phyloP scores from a whole-genome alignment of 1,140 invertebrate genomes.

The Druon quercuslanigerum region DNA sequence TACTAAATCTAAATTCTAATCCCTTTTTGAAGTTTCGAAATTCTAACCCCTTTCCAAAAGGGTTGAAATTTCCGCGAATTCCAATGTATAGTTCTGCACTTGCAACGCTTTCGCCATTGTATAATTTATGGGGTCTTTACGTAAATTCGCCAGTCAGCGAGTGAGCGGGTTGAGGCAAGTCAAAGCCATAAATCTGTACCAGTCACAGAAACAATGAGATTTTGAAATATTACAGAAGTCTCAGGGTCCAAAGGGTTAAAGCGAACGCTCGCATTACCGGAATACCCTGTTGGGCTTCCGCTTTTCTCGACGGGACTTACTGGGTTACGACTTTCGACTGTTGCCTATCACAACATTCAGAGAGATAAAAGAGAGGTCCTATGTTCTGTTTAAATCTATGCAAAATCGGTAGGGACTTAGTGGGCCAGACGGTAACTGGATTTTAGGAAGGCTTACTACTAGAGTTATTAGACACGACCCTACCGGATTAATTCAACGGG shows the following conservation, averaged over 20 bases:
- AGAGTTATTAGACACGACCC: not conserved
- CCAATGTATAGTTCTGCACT: constrained; percentile 24
- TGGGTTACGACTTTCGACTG: constrained; percentile 31
- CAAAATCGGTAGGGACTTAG: constrained; percentile 42
- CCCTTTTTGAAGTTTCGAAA: not conserved
- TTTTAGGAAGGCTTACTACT: constrained; percentile 39
- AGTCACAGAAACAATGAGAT: constrained; percentile 46
- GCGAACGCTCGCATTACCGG: constrained; percentile 4
- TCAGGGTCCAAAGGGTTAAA: constrained; percentile 39
- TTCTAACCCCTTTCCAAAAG: not conserved
- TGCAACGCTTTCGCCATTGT: not conserved
- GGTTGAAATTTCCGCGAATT: constrained; percentile 47
- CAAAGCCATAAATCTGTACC: constrained; percentile 51
- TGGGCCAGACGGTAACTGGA: constrained; percentile 50
- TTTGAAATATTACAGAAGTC: constrained; percentile 52
- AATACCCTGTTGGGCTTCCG: constrained; percentile 23
- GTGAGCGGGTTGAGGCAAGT: constrained; percentile 35
- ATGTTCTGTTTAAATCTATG: constrained; percentile 16
- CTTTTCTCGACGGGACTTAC: constrained; percentile 32
- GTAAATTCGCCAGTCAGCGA: constrained; percentile 52
- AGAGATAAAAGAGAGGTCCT: constrained; percentile 37
- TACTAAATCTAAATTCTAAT: not conserved
- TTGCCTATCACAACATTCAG: constrained; percentile 24
- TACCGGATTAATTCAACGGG: constrained; percentile 24
- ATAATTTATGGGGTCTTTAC: constrained; percentile 62